Evolutionary conservation across 2,888 invertebrate species (phyloP).

Genomic region (Acheta domesticus): DNA sequence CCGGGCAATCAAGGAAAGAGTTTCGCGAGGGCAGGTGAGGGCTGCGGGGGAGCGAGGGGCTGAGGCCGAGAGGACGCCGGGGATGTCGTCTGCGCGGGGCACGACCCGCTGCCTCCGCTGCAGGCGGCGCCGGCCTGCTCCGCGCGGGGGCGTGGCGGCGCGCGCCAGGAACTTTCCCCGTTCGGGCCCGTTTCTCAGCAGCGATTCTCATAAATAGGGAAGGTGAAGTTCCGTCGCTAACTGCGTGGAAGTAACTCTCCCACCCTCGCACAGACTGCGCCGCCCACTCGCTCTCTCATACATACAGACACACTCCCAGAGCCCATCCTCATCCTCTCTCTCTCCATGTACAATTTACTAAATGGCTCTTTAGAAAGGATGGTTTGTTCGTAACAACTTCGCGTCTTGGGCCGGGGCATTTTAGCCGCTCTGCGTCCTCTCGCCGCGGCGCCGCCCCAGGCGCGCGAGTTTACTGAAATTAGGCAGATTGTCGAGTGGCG

Average conservation of each 20-base stretch:
- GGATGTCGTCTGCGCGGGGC: too few relatives aligned
- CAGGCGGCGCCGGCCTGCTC: too few relatives aligned
- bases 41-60: not conserved
- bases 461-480: not conserved
- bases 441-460: not conserved
- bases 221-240: not conserved
- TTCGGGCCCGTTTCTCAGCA: not conserved
- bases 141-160: not conserved
- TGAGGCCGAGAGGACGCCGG: not conserved
- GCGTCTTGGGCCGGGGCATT: not conserved
- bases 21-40: not conserved
- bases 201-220: conserved; percentile 18
- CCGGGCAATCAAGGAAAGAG: too few relatives aligned
- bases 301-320: not conserved
- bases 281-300: not conserved
- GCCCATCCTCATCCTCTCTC: not conserved
- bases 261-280: not conserved
- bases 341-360: not conserved
- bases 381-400: not conserved
- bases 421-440: not conserved
- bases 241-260: conserved; percentile 1
- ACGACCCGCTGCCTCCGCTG: too few relatives aligned
- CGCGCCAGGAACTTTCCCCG: not conserved
- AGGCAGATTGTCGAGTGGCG: too few relatives aligned
- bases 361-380: not conserved